Percentiles rank a stretch among this genome's conserved stretches.
Conservation (phyloP, 2,888 invertebrate genomes). For the Timandra comae region DNA sequence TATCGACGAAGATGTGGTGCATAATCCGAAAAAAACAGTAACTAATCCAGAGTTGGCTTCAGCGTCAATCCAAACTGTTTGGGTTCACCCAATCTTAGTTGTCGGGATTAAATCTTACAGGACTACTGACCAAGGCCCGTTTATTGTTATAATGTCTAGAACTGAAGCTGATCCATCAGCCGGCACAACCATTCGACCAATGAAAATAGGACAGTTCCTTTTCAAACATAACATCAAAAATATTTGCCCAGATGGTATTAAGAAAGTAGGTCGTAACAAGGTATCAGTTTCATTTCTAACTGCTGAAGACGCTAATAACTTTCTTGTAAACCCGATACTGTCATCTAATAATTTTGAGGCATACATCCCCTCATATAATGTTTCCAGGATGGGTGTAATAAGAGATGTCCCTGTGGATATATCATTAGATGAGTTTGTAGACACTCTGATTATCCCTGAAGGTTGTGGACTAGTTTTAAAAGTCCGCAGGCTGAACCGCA, state of each 20-base stretch:
- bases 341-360: not conserved
- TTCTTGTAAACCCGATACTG: not conserved
- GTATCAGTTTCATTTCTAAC: not conserved
- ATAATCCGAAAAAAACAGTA: too few species aligned
- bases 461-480: conserved; percentile 4
- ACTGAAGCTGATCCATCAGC: not conserved
- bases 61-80: too few species aligned
- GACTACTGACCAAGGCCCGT: not conserved
- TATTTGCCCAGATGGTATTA: not conserved
- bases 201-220: not conserved
- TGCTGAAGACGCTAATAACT: not conserved
- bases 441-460: not conserved
- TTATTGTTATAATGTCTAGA: not conserved
- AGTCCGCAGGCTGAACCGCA: conserved; percentile 3
- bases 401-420: conserved; percentile 1
- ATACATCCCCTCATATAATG: not conserved
- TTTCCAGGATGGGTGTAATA: not conserved
- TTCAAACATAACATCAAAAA: not conserved
- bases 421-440: conserved; percentile 1
- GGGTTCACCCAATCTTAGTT: too few species aligned
- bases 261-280: not conserved
- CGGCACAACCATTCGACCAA: not conserved
- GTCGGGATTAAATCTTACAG: not conserved
- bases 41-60: not conserved
- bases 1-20: too few species aligned